Conservation (phyloP, 2,113 vertebrate genomes). For the Crotalus helleri region DNA sequence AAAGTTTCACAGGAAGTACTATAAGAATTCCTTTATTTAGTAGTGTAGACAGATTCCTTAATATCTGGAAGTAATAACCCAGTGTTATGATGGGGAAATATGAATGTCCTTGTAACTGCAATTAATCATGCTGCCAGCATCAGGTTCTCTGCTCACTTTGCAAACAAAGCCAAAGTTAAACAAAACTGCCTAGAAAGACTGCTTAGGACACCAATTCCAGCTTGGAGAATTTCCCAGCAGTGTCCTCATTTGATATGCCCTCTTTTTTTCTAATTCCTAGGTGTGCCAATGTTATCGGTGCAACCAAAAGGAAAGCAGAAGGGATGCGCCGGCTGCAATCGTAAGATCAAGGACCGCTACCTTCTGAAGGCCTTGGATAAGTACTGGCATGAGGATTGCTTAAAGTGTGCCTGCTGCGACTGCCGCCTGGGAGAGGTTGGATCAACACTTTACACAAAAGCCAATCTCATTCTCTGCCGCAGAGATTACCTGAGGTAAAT, state of each 20-base stretch:
- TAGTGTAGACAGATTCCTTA: background rate
- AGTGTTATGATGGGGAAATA: background rate
- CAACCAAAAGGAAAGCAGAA: conserved; percentile 99
- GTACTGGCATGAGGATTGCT: conserved; percentile 99
- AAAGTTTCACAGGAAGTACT: background rate
- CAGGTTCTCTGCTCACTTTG: background rate
- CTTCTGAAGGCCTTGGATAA: conserved; percentile 99
- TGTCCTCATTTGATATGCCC: conserved; percentile 8
- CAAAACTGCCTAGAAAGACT: background rate
- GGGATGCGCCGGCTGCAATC: conserved; percentile 98
- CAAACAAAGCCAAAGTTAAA: background rate
- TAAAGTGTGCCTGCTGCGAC: conserved; percentile 99
- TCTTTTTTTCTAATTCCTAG: conserved; percentile 73
- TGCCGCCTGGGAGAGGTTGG: conserved; percentile 98
- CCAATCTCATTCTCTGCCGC: conserved; percentile 99
- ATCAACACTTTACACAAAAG: conserved; percentile 99
- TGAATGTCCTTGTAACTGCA: accelerated
- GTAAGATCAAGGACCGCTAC: conserved; percentile 99
- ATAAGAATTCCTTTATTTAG: background rate
- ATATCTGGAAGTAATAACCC: background rate
- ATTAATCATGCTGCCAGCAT: accelerated
- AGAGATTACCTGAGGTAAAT: conserved; percentile 98
- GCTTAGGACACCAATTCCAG: background rate
- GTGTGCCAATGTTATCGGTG: conserved; percentile 97
- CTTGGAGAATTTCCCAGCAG: background rate